Evolutionary conservation across 2,797 vertebrate genomes (phyloP).

Genomic region (Pitangus sulphuratus): DNA sequence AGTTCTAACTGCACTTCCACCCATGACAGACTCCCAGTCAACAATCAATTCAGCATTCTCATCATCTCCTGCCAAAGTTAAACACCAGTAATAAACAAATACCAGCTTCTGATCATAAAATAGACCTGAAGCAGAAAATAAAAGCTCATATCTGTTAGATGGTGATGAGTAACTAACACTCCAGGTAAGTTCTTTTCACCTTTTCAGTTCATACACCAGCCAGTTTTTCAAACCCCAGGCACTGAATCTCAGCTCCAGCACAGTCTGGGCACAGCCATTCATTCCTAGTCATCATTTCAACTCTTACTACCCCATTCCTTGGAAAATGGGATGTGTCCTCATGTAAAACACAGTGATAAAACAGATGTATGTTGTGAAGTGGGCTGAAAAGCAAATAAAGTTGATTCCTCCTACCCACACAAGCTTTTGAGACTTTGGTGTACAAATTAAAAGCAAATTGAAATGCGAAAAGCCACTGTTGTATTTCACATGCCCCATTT

Average conservation of each 20-base stretch:
- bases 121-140: background rate
- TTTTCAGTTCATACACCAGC: background rate
- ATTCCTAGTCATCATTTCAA: background rate
- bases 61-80: background rate
- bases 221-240: background rate
- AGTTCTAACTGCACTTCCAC: background rate
- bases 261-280: background rate
- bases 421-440: background rate
- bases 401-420: background rate
- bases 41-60: background rate
- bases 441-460: background rate
- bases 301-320: background rate
- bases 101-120: background rate
- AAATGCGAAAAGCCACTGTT: background rate
- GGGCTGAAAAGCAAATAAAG: background rate
- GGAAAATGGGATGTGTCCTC: background rate
- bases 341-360: background rate
- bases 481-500: background rate
- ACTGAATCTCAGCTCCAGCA: background rate
- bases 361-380: background rate
- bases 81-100: background rate
- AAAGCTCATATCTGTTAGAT: background rate
- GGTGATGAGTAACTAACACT: background rate
- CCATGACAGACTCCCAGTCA: background rate
- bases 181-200: background rate